These are phyloP conservation scores for Colostygia pectinataria DNA, from an alignment of 2,888 invertebrate species.

Conservation along the genomic window DNA sequence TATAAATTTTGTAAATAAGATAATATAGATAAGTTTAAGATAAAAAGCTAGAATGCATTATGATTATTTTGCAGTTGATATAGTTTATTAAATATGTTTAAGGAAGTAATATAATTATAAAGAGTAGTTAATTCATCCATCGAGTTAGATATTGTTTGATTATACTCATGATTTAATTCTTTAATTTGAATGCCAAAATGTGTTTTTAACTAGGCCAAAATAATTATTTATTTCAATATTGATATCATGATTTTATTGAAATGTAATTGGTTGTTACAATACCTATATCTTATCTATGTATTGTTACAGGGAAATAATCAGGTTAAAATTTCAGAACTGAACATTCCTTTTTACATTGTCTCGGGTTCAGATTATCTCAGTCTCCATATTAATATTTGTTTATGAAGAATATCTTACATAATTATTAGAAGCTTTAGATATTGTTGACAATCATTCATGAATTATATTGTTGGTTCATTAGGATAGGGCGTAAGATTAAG, in stretches of 20 bases:
- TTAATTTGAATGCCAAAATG: constrained; percentile 67
- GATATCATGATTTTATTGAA: constrained; percentile 35
- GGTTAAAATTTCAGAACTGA: constrained; percentile 25
- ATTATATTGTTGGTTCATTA: constrained; percentile 56
- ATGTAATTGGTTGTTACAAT: constrained; percentile 34
- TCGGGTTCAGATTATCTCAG: constrained; percentile 34
- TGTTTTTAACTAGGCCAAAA: constrained; percentile 64
- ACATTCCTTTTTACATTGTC: constrained; percentile 53
- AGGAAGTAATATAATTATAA: constrained; percentile 59
- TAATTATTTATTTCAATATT: constrained; percentile 53
- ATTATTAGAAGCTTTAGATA: constrained; percentile 55
- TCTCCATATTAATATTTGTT: constrained; percentile 18
- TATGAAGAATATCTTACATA: constrained; percentile 44
- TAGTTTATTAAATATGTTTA: constrained; percentile 64
- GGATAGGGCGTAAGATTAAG: constrained; percentile 49
- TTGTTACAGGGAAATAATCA: constrained; percentile 22
- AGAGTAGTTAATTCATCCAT: constrained; percentile 57
- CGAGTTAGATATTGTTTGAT: constrained; percentile 61
- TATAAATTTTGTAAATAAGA: constrained; percentile 76
- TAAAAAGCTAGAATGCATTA: constrained; percentile 76
- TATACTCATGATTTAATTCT: constrained; percentile 66
- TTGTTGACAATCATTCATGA: constrained; percentile 47
- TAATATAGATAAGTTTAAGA: constrained; percentile 71
- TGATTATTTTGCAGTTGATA: constrained; percentile 74
- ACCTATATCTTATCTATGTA: constrained; percentile 13